phyloP scores from a whole-genome alignment of 2,797 vertebrate species.

The Sparidentex hasta region DNA sequence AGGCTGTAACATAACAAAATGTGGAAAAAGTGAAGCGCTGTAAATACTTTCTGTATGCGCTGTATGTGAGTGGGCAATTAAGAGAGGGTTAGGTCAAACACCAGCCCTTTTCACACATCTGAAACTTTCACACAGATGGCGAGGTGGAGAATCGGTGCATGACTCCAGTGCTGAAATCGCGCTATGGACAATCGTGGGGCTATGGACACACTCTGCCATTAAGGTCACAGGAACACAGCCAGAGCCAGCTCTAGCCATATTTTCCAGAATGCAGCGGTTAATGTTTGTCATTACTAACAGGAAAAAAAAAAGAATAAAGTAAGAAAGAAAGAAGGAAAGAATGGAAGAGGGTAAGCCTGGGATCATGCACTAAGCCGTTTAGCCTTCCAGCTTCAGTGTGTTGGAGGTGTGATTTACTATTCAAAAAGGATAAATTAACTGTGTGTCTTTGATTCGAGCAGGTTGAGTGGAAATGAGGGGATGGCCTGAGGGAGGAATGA shows the following conservation, averaged over 20 bases:
- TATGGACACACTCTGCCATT: not conserved
- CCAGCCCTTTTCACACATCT: too few relatives aligned
- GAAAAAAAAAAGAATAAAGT: not conserved
- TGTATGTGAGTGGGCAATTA: not conserved
- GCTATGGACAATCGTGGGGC: too few relatives aligned
- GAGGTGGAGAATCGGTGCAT: too few relatives aligned
- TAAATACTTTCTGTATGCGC: too few relatives aligned
- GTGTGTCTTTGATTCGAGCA: conserved; percentile 48
- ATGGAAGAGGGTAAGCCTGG: not conserved
- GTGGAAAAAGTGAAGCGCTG: too few relatives aligned
- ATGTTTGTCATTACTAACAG: not conserved
- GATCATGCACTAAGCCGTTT: not conserved
- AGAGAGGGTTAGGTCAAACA: not conserved
- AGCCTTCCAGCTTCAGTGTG: conserved; percentile 8
- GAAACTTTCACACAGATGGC: too few relatives aligned
- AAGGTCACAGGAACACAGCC: not conserved
- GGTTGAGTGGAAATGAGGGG: conserved; percentile 30
- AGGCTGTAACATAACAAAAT: too few relatives aligned
- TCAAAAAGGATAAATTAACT: conserved; percentile 32
- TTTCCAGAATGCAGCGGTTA: not conserved
- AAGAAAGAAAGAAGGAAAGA: not conserved
- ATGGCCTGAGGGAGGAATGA: conserved; percentile 39
- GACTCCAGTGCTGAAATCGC: too few relatives aligned
- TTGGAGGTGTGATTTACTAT: conserved; percentile 24
- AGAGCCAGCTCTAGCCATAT: not conserved